These are phyloP conservation scores for Drosophila chauvacae DNA, from an alignment of 1,140 invertebrate genomes.

Conservation along the genomic window DNA sequence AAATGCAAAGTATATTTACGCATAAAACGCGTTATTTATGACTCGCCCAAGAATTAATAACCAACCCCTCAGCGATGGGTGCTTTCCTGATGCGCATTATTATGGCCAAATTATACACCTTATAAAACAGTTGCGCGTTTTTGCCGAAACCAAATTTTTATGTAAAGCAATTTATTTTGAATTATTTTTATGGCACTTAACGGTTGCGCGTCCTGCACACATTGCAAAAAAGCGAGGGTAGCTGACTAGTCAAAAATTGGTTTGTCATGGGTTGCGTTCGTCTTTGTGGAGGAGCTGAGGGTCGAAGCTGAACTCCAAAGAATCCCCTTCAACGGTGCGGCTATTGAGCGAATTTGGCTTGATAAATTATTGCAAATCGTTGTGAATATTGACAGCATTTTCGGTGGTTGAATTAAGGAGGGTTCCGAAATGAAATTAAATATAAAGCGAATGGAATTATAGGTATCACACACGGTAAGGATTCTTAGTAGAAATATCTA, in stretches of 20 bases:
- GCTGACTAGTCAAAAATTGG: conserved; percentile 49
- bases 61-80: conserved; percentile 41
- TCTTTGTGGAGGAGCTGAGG: neutral
- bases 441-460: neutral
- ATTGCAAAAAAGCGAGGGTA: conserved; percentile 9
- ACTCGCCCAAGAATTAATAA: conserved; percentile 73
- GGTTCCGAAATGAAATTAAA: neutral
- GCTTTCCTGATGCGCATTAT: conserved; percentile 81
- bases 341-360: conserved; percentile 13
- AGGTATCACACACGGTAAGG: neutral
- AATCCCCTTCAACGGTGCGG: neutral
- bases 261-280: conserved; percentile 19
- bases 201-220: conserved; percentile 49
- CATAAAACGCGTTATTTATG: conserved; percentile 75
- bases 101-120: conserved; percentile 83
- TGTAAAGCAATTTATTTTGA: conserved; percentile 84
- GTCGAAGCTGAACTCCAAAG: neutral
- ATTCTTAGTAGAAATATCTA: neutral
- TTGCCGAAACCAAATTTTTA: conserved; percentile 70
- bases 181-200: conserved; percentile 84
- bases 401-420: conserved; percentile 2
- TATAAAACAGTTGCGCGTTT: conserved; percentile 71
- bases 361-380: conserved; percentile 52
- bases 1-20: conserved; percentile 75
- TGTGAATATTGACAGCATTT: conserved; percentile 22